phyloP scores from a whole-genome alignment of 2,888 invertebrate species.

The Epistrophe eligans region DNA sequence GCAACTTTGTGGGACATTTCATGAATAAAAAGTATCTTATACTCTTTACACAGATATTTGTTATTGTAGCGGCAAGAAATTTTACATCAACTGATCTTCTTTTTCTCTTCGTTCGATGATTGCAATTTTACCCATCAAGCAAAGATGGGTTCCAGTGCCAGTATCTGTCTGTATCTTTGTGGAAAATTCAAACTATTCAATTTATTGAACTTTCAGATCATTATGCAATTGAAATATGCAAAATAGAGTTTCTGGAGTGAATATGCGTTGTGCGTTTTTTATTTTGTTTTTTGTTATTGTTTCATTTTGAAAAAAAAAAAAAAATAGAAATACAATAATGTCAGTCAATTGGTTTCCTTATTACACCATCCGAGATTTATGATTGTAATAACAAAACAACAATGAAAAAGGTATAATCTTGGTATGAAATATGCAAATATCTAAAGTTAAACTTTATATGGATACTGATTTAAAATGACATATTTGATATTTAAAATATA shows the following conservation, averaged over 20 bases:
- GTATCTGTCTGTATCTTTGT: neutral
- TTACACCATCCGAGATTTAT: neutral
- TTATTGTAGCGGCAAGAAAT: too few relatives aligned
- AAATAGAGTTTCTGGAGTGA: neutral
- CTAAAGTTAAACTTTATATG: too few relatives aligned
- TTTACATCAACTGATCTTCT: neutral
- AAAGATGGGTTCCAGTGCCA: neutral
- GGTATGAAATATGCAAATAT: neutral
- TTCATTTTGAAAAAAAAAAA: neutral
- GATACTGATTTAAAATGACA: too few relatives aligned
- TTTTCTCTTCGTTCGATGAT: neutral
- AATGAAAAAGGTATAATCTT: too few relatives aligned
- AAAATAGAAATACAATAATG: neutral
- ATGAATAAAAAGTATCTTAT: too few relatives aligned
- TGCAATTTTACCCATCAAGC: neutral
- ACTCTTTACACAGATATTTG: too few relatives aligned
- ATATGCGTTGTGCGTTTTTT: neutral
- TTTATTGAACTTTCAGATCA: neutral
- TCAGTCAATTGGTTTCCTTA: neutral
- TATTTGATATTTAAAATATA: too few relatives aligned
- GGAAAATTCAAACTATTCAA: neutral
- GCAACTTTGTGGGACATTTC: too few relatives aligned
- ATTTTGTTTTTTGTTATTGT: neutral
- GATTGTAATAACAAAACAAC: neutral
- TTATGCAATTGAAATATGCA: conserved; percentile 7